These are phyloP conservation scores for Cyclopterus lumpus DNA, from an alignment of 2,797 vertebrate genomes.

Conservation along the genomic window DNA sequence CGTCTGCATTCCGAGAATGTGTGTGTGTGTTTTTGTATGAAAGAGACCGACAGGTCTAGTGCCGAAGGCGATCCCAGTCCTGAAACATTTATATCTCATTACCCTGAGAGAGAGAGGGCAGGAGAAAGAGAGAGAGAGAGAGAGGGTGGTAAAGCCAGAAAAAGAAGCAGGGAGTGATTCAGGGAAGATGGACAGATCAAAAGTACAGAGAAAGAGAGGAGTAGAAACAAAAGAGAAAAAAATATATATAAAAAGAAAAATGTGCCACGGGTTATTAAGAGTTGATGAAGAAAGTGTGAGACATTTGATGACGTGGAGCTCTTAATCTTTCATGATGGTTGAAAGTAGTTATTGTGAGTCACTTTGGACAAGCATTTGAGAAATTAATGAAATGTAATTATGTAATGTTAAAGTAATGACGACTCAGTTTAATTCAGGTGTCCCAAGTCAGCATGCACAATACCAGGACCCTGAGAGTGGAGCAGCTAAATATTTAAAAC, in stretches of 20 bases:
- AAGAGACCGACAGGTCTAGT: slow-evolving; percentile 66
- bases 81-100: slow-evolving; percentile 83
- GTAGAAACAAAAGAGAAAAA: slow-evolving; percentile 26
- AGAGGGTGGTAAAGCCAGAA: neutral
- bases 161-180: neutral
- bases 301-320: neutral
- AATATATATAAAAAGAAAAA: neutral
- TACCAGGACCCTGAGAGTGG: neutral
- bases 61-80: slow-evolving; percentile 67
- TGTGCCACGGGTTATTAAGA: neutral
- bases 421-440: neutral
- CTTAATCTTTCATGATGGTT: neutral
- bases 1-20: slow-evolving; percentile 17
- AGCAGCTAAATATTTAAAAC: neutral
- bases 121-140: neutral
- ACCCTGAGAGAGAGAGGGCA: slow-evolving; percentile 49
- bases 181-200: slow-evolving; percentile 28
- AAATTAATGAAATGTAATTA: slow-evolving; percentile 3
- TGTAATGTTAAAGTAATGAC: neutral
- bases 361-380: neutral
- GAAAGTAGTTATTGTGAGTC: slow-evolving; percentile 3
- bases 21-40: slow-evolving; percentile 40
- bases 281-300: slow-evolving; percentile 7
- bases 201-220: slow-evolving; percentile 21
- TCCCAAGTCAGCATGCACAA: neutral